Evolutionary conservation across 2,113 vertebrate species (phyloP).

Genomic region (Pachycephala philippinensis): DNA sequence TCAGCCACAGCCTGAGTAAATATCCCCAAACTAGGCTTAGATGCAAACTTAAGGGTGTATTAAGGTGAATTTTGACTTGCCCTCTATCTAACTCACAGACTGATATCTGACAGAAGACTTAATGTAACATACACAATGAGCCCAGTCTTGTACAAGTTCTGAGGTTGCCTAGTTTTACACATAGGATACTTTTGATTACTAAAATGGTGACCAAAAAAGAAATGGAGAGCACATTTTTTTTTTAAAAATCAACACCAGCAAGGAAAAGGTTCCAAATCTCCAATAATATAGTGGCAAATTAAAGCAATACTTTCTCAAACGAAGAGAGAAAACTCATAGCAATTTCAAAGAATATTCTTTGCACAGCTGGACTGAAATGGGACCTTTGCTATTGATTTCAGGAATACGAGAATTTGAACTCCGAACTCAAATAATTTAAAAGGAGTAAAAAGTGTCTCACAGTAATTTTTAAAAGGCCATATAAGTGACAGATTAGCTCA

Average conservation of each 20-base stretch:
- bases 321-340: neutral
- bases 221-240: neutral
- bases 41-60: neutral
- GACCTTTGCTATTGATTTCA: slow-evolving; percentile 12
- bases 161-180: neutral
- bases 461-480: slow-evolving; percentile 33
- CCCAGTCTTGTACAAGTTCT: neutral
- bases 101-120: neutral
- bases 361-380: neutral
- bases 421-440: slow-evolving; percentile 43
- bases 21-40: neutral
- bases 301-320: neutral
- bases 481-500: slow-evolving; percentile 9
- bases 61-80: neutral
- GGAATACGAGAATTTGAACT: slow-evolving; percentile 18
- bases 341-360: slow-evolving; percentile 4
- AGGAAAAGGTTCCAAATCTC: neutral
- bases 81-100: neutral
- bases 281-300: neutral
- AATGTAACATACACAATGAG: neutral
- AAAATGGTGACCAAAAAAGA: neutral
- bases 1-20: neutral
- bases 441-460: neutral
- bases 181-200: neutral
- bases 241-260: neutral